A percentile compares a stretch with the other conserved stretches of the same genome.
Conservation (phyloP, 2,888 invertebrate species). For the Dryococelus australis region DNA sequence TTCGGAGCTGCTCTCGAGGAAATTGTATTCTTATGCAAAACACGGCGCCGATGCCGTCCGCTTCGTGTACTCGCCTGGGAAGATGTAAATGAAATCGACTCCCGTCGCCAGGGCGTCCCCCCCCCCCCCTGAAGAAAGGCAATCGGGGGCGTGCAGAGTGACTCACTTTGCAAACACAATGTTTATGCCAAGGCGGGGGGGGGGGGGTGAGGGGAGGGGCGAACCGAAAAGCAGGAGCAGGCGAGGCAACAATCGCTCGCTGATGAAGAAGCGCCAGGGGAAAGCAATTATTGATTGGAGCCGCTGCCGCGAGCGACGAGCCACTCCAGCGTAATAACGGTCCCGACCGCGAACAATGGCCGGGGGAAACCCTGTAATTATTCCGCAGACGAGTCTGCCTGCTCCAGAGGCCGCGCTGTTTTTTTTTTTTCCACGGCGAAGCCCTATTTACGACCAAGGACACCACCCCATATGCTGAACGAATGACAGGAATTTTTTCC, state of each 20-base stretch:
- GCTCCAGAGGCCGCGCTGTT: too few species aligned
- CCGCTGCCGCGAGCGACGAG: not conserved
- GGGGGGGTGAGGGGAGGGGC: not conserved
- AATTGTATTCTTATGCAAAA: slow-evolving; percentile 10
- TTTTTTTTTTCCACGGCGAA: too few species aligned
- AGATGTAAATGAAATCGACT: not conserved
- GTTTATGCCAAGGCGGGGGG: too few species aligned
- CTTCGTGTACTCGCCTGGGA: not conserved
- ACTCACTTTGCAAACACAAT: slow-evolving; percentile 16
- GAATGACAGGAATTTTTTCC: too few species aligned
- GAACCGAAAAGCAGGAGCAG: not conserved
- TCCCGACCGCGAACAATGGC: too few species aligned
- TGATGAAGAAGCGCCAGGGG: not conserved
- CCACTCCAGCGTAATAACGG: not conserved
- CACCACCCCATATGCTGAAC: too few species aligned
- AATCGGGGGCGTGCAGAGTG: not conserved
- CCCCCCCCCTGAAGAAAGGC: not conserved
- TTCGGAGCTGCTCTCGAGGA: not conserved
- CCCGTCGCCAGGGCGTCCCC: not conserved
- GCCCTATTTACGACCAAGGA: too few species aligned
- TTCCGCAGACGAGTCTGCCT: too few species aligned
- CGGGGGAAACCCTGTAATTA: too few species aligned
- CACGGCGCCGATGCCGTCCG: not conserved
- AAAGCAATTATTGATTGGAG: not conserved
- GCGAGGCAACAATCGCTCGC: not conserved